Evolutionary conservation across 2,113 vertebrate genomes (phyloP), one percentile per base, ranked within the genome.

Genomic region (Pimephales promelas): DNA sequence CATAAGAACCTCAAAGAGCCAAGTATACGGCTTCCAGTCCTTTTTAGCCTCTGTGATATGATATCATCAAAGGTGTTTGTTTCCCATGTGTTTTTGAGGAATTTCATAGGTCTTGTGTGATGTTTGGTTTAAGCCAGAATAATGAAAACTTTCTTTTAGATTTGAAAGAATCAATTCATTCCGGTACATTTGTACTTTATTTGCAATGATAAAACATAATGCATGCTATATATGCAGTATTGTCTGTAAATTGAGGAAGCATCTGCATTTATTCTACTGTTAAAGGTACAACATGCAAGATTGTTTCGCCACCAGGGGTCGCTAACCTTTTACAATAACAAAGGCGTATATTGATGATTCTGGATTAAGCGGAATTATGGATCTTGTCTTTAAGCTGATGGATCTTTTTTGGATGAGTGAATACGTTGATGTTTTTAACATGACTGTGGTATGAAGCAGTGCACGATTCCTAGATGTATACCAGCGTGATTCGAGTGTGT

Each of bases 11-110:
- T 52, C 45, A 75, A 75, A 49, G 49, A 52, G 40, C 18, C 0
- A 5, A 52, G 52, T 64, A 80, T 28, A 66, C 3, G 3, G 26
- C 40, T 66, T 43, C 5, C 18, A 52, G 78, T 52, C 61, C 34
- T 66, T 45, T 80, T 47, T 66, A 80, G 26, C 61, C 78, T 22
- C 3, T 49, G 61, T 79, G 76, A 79, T 62, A 80, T 34, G 61
- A 66, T 16, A 66, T 80, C 61, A 80, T 80, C 78, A 80, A 80
- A 80, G 61, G 59, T 80, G 78, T 47, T 80, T 66, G 78, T 66
- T 34, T 66, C 43, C 18, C 26, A 80, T 28, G 52, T 3, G 43
- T 49, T 61, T 66, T 79, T 62, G 56, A 28, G 56, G 56, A 62
- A 45, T 79, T 43, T 4, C 7, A 45, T 61, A 10, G 36, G 56